phyloP scores from a whole-genome alignment of 2,113 vertebrate species.

The Oncorhynchus clarkii region DNA sequence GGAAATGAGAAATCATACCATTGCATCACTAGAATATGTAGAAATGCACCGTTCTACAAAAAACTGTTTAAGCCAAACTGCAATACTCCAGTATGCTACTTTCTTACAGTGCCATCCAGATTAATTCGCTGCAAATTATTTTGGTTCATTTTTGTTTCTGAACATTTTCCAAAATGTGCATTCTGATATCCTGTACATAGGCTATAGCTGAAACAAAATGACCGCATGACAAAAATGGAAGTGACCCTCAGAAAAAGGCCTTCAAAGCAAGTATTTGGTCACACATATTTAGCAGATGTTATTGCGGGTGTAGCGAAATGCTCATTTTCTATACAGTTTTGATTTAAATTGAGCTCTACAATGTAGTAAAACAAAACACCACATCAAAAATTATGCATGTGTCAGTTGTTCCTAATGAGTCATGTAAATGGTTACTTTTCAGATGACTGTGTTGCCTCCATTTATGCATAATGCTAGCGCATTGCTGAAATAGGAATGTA shows the following conservation, averaged over 20 bases:
- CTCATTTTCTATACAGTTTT: constrained; percentile 54
- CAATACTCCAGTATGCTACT: background rate
- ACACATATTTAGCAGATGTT: no score
- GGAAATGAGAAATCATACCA: constrained; percentile 31
- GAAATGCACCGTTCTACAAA: constrained; percentile 15
- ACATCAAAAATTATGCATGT: constrained; percentile 64
- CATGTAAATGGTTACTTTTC: constrained; percentile 35
- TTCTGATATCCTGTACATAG: constrained; percentile 68
- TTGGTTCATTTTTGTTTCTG: background rate
- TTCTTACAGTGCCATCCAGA: background rate
- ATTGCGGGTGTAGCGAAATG: no score
- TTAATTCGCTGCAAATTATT: background rate
- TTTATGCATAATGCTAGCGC: constrained; percentile 56
- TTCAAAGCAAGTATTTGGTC: constrained; percentile 23
- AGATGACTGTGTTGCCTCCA: constrained; percentile 55
- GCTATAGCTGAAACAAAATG: constrained; percentile 62
- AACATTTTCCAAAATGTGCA: constrained; percentile 14
- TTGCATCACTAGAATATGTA: constrained; percentile 32
- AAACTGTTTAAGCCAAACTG: constrained; percentile 26
- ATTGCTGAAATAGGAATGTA: constrained; percentile 72
- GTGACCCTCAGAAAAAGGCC: constrained; percentile 59
- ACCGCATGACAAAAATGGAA: constrained; percentile 65
- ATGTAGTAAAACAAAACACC: constrained; percentile 27
- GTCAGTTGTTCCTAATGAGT: constrained; percentile 53
- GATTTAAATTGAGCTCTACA: constrained; percentile 46